Conservation (phyloP, 2,113 vertebrate genomes). For the Shinisaurus crocodilurus region DNA sequence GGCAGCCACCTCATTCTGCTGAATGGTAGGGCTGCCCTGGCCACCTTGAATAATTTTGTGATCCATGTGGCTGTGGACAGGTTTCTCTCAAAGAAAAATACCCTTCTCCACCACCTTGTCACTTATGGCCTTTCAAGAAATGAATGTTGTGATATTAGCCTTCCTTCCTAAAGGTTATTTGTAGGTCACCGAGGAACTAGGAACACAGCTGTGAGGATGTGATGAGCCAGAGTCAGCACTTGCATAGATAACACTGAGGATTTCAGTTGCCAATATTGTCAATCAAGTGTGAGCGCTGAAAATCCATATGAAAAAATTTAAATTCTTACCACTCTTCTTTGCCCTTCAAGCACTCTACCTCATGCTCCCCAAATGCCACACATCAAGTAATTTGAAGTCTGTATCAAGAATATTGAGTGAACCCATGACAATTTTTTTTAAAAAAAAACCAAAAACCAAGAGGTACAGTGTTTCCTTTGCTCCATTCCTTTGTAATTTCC, state of each 20-base stretch:
- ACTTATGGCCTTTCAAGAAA: neutral
- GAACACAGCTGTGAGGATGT: accelerated
- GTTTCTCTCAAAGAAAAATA: neutral
- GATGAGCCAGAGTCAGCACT: neutral
- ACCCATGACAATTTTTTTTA: conserved; percentile 8
- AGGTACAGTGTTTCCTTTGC: conserved; percentile 15
- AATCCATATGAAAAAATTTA: conserved; percentile 8
- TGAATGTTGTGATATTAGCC: neutral
- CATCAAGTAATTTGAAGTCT: conserved; percentile 20
- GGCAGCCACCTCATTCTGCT: neutral
- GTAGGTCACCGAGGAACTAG: neutral
- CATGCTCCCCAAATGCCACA: conserved; percentile 37
- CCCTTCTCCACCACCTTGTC: neutral
- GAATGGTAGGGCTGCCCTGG: neutral
- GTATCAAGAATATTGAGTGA: conserved; percentile 19
- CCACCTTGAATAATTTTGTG: neutral
- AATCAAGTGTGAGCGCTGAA: neutral
- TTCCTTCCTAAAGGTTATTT: neutral
- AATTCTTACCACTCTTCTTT: conserved; percentile 26
- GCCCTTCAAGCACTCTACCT: neutral
- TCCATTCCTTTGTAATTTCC: neutral
- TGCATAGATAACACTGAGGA: neutral
- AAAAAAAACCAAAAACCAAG: neutral
- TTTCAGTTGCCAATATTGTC: conserved; percentile 2
- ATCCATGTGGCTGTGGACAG: neutral